phyloP scores from a whole-genome alignment of 2,888 invertebrate species.

The Torymus texanus region DNA sequence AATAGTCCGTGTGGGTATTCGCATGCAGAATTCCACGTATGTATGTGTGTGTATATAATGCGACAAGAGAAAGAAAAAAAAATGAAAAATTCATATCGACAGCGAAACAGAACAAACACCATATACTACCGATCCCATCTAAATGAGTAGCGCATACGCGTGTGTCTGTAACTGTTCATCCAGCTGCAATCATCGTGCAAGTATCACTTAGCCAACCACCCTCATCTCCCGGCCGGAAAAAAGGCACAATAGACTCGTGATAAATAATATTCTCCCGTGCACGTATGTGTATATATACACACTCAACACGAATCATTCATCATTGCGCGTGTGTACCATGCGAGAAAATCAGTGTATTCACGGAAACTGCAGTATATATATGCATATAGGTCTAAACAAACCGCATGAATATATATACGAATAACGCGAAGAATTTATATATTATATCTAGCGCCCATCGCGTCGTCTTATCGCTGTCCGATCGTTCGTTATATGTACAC shows the following conservation, averaged over 20 bases:
- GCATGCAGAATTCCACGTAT: too few relatives aligned
- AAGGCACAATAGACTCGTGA: constrained; percentile 27
- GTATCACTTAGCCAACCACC: constrained; percentile 10
- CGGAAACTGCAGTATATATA: not conserved
- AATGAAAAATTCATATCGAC: constrained; percentile 24
- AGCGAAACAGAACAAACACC: not conserved
- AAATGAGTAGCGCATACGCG: not conserved
- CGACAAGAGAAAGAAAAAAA: too few relatives aligned
- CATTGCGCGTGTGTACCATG: not conserved
- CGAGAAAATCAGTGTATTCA: constrained; percentile 14
- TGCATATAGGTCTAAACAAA: constrained; percentile 29
- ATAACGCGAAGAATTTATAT: constrained; percentile 36
- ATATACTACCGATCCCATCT: not conserved
- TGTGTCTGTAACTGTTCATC: constrained; percentile 11
- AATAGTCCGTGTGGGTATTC: too few relatives aligned
- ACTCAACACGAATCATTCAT: constrained; percentile 4
- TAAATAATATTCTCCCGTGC: constrained; percentile 17
- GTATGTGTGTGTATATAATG: too few relatives aligned
- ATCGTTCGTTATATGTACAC: too few relatives aligned
- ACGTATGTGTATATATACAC: not conserved
- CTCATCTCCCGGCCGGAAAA: not conserved
- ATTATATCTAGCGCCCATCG: not conserved
- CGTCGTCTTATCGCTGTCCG: too few relatives aligned
- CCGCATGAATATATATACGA: constrained; percentile 6
- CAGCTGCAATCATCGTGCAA: constrained; percentile 6